Evolutionary conservation across 2,113 vertebrate genomes (phyloP).

Genomic region (Myiozetetes cayanensis): DNA sequence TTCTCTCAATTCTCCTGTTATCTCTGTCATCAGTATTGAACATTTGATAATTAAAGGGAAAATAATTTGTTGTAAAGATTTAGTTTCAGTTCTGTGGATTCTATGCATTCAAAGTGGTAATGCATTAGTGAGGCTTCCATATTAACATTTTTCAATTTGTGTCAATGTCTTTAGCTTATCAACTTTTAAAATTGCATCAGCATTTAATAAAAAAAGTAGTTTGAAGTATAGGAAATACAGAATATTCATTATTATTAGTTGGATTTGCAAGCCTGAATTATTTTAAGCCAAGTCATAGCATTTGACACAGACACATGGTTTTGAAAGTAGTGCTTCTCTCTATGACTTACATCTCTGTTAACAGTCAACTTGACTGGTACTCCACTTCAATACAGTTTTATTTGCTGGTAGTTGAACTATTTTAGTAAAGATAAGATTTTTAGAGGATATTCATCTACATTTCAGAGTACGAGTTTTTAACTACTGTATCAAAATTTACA

Average conservation of each 20-base stretch:
- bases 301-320: not conserved
- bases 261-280: not conserved
- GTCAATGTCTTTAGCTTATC: slow-evolving; percentile 58
- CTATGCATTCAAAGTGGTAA: slow-evolving; percentile 7
- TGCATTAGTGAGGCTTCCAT: slow-evolving; percentile 11
- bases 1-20: not conserved
- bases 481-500: not conserved
- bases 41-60: not conserved
- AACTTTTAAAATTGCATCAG: slow-evolving; percentile 61
- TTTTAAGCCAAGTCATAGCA: not conserved
- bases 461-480: not conserved
- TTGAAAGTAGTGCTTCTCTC: not conserved
- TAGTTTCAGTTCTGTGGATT: not conserved
- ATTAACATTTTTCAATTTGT: slow-evolving; percentile 28
- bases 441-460: not conserved
- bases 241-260: not conserved
- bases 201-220: slow-evolving; percentile 52
- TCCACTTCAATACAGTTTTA: not conserved
- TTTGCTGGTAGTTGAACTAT: not conserved
- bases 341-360: not conserved
- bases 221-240: not conserved
- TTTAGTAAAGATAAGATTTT: not conserved
- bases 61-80: not conserved
- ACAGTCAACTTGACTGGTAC: not conserved
- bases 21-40: not conserved